Conservation (phyloP, 2,113 vertebrate genomes). For the Lutjanus erythropterus region DNA sequence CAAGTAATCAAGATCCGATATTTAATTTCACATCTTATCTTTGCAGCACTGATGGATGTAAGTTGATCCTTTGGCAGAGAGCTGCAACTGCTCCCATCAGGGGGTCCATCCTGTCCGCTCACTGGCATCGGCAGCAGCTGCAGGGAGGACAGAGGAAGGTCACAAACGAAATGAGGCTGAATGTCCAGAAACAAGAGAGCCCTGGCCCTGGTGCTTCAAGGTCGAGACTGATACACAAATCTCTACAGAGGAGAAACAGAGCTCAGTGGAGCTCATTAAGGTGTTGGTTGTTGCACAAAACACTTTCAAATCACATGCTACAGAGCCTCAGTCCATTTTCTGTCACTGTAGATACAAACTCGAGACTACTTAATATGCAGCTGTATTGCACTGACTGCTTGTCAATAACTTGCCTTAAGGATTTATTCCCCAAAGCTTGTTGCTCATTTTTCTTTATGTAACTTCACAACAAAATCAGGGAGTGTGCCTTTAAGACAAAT, state of each 20-base stretch:
- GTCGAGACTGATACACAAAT: conserved; percentile 59
- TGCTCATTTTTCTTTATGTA: neutral
- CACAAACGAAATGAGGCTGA: conserved; percentile 59
- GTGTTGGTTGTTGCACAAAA: conserved; percentile 42
- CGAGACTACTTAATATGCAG: conserved; percentile 27
- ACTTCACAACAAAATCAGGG: neutral
- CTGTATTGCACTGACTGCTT: conserved; percentile 8
- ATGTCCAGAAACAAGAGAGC: conserved; percentile 69
- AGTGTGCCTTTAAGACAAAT: conserved; percentile 4
- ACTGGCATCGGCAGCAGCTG: conserved; percentile 77
- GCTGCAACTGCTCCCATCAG: conserved; percentile 63
- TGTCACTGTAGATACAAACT: conserved; percentile 35
- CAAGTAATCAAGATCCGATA: conserved; percentile 51
- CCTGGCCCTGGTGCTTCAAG: conserved; percentile 65
- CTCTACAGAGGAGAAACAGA: conserved; percentile 53
- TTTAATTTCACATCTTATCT: conserved; percentile 62
- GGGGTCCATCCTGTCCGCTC: conserved; percentile 65
- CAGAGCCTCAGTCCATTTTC: conserved; percentile 48
- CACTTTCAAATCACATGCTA: conserved; percentile 37
- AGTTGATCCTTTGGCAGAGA: conserved; percentile 70
- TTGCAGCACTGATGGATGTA: conserved; percentile 60
- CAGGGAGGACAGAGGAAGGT: conserved; percentile 79
- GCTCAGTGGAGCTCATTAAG: conserved; percentile 69
- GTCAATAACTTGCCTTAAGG: conserved; percentile 16
- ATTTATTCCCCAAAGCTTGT: neutral